Evolutionary conservation across 2,797 vertebrate genomes (phyloP).

Genomic region (Sebastes nivosus): DNA sequence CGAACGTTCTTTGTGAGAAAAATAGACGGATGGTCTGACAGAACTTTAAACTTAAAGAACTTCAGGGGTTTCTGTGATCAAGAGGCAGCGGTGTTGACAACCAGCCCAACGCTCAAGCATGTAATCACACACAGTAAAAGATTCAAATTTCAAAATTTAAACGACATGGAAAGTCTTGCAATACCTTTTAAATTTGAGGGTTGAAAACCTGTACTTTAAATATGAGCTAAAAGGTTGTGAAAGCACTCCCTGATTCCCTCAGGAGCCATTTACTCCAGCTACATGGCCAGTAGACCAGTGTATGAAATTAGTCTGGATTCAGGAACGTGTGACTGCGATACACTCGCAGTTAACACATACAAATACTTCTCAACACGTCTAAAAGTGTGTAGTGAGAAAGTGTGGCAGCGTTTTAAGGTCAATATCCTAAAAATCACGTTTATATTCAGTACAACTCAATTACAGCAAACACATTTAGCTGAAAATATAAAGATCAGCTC

Average conservation of each 20-base stretch:
- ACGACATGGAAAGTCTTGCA: not conserved
- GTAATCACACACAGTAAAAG: not conserved
- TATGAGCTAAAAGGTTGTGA: not conserved
- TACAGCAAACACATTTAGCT: not conserved
- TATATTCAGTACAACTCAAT: not conserved
- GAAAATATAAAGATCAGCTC: not conserved
- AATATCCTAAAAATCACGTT: not conserved
- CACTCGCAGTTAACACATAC: not conserved
- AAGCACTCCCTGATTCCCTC: not conserved
- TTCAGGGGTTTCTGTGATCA: not conserved
- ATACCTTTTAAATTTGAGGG: not conserved
- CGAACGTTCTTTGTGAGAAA: not conserved
- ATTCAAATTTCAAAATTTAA: not conserved
- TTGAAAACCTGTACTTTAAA: not conserved
- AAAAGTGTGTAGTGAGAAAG: not conserved
- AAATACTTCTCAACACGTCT: not conserved
- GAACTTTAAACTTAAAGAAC: not conserved
- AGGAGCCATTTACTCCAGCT: constrained; percentile 3
- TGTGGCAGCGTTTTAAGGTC: not conserved
- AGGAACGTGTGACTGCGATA: constrained; percentile 29
- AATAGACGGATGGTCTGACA: not conserved
- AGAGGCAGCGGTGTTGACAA: not conserved
- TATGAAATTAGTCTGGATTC: constrained; percentile 27
- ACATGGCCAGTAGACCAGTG: constrained; percentile 1
- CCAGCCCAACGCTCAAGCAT: not conserved